phyloP scores from a whole-genome alignment of 1,140 invertebrate species.

The Habropoda laboriosa region DNA sequence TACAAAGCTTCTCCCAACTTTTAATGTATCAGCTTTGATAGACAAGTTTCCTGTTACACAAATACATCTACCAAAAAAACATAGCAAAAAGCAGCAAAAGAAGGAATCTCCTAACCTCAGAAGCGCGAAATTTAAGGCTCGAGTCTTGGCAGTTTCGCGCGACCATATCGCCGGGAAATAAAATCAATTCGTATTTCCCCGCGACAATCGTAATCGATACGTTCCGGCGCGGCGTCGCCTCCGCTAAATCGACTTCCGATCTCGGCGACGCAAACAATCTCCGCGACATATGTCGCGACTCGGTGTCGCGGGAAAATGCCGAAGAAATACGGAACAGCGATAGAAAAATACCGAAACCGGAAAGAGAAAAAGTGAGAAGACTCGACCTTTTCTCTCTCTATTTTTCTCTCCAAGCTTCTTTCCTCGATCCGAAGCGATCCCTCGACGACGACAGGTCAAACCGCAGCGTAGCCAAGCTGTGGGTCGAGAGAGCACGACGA shows the following conservation, averaged over 20 bases:
- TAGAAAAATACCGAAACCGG: background rate
- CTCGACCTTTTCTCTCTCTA: too few relatives aligned
- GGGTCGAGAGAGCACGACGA: too few relatives aligned
- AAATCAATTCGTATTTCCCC: background rate
- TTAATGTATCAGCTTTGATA: background rate
- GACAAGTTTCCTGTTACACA: background rate
- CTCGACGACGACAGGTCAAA: conserved; percentile 22
- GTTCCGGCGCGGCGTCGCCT: background rate
- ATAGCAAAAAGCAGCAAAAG: too few relatives aligned
- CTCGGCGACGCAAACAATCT: background rate
- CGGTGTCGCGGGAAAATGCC: background rate
- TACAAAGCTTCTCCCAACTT: background rate
- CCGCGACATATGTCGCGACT: conserved; percentile 12
- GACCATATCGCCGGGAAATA: background rate
- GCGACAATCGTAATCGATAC: background rate
- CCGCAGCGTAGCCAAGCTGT: background rate
- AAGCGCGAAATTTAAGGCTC: too few relatives aligned
- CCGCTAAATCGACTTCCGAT: conserved; percentile 33
- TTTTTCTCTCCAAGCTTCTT: background rate
- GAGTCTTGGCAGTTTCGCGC: background rate
- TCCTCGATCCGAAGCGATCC: background rate
- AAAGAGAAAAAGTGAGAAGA: too few relatives aligned
- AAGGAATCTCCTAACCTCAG: too few relatives aligned
- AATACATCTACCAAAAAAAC: too few relatives aligned
- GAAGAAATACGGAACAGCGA: background rate